Conservation (phyloP, 2,113 vertebrate genomes). For the Riparia riparia region DNA sequence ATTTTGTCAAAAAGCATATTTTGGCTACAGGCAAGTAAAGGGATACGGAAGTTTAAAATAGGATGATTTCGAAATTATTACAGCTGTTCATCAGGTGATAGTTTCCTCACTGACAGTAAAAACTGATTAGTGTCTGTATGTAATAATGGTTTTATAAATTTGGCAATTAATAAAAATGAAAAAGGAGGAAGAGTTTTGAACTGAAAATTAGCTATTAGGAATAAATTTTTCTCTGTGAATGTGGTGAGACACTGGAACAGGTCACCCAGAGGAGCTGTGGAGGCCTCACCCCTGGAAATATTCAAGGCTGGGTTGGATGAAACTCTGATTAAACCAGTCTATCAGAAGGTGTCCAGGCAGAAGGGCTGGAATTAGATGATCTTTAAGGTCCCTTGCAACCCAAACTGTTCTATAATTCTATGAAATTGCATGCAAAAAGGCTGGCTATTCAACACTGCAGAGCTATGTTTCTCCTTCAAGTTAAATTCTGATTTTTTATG, state of each 20-base stretch:
- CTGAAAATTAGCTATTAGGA: background rate
- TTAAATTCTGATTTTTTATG: background rate
- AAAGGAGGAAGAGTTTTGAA: background rate
- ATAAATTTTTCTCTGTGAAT: background rate
- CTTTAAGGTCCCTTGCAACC: background rate
- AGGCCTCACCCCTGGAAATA: too few species aligned
- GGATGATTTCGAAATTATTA: background rate
- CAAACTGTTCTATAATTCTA: background rate
- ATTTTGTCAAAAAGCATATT: background rate
- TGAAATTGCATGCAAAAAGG: background rate
- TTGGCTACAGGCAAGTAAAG: background rate
- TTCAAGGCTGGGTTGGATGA: background rate
- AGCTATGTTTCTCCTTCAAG: background rate
- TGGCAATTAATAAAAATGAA: background rate
- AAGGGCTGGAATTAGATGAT: background rate
- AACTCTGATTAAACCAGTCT: background rate
- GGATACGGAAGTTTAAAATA: background rate
- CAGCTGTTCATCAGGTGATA: background rate
- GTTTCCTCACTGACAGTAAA: background rate
- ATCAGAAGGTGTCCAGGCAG: background rate
- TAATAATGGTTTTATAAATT: background rate
- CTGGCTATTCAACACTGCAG: background rate
- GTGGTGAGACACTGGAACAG: background rate
- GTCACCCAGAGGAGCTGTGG: background rate
- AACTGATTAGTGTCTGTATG: background rate